Base-by-base conservation (phyloP, 2,888 invertebrate genomes). In the Craniophora ligustri region DNA sequence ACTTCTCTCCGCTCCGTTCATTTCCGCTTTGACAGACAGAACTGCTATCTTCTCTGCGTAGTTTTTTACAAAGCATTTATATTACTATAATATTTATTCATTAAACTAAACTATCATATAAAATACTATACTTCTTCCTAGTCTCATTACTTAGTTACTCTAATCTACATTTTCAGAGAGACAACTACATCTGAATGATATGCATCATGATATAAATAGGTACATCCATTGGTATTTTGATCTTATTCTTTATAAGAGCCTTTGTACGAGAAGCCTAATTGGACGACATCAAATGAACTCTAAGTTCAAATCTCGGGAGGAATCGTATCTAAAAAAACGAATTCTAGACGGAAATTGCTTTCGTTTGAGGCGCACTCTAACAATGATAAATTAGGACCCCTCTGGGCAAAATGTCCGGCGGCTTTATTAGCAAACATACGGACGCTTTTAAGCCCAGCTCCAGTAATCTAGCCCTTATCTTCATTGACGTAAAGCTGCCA, bases 311-410 rank as follows among this genome's bases (percentile, higher is more conserved):
- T 66, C 72, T 71, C 71, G 67, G 55, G 72, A 74, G 75, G 71
- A 80, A 76, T 72, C 74, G 75, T 78, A 72, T 74, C 71, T 79
- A 77, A 81, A 82, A 84, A 82, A 77, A 86, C 84, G 79, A 66
- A 75, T 78, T 75, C 82, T 81, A 82, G 81, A 79, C 77, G 84
- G 81, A 87, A 88, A 91, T 90, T 87, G 86, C 89, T 87, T 87
- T 86, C 85, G 82, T 86, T 88, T 85, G 82, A 86, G 82, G 81
- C 82, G 76, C 79, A 76, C 78, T 83, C 79, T 86, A 87, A 87
- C 87, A 89, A 87, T 89, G 89, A 90, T 88, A 91, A 92, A 91
- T 90, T 89, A 88, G 88, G 81, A 78, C 67, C 78, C 81, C 80
- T 74, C 81, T 83, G 85, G 82, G 81, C 74, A 75, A 75, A 85